Percentiles rank a stretch among this genome's conserved stretches.
Evolutionary conservation across 2,888 invertebrate genomes (phyloP).

Genomic region (Polyommatus iphigenia): DNA sequence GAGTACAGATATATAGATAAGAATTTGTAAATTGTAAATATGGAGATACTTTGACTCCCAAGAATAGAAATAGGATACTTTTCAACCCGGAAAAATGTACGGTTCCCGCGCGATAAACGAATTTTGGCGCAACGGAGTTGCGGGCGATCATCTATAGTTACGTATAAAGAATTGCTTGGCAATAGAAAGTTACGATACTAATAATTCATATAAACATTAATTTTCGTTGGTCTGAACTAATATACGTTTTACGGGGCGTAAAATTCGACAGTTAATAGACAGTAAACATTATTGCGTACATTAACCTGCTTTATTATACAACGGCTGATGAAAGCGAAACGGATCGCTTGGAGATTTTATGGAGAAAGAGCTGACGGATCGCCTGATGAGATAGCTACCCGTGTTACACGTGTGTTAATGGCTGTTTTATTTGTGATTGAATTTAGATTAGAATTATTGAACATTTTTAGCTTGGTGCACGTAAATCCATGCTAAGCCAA

Average conservation of each 20-base stretch:
- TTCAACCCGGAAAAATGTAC: no score
- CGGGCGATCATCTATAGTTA: no score
- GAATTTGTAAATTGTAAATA: no score
- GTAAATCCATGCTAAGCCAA: no score
- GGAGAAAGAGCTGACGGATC: background rate
- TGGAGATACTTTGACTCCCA: no score
- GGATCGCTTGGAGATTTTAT: slow-evolving; percentile 1
- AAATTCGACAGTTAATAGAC: slow-evolving; percentile 16
- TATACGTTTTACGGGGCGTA: slow-evolving; percentile 11
- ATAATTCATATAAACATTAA: slow-evolving; percentile 2
- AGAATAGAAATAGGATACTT: no score
- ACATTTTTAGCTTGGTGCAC: no score
- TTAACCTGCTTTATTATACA: slow-evolving; percentile 9
- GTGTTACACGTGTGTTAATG: background rate
- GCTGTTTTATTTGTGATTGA: background rate
- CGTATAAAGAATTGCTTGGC: background rate
- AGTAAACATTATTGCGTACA: slow-evolving; percentile 25
- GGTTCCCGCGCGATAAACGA: no score
- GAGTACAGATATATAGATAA: no score
- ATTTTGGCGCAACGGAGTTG: no score
- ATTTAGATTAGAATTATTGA: no score
- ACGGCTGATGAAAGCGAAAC: slow-evolving; percentile 9
- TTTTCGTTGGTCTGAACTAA: slow-evolving; percentile 7
- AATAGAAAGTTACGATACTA: background rate
- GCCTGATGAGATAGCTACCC: background rate